Conservation (phyloP, 2,797 vertebrate genomes). For the Neoniphon sammara region DNA sequence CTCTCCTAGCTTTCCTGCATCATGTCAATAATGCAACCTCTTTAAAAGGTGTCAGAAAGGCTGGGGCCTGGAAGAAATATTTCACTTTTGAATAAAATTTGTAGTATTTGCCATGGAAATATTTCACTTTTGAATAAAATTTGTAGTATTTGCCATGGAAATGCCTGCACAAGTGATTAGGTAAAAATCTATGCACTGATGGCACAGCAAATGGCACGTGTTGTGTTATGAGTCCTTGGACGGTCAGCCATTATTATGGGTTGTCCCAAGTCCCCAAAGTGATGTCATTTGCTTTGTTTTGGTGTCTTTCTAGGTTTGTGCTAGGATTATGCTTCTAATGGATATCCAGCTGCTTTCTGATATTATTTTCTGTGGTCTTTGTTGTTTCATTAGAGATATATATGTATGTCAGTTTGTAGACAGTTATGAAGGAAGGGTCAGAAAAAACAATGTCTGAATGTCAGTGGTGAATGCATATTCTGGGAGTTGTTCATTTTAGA, state of each 20-base stretch:
- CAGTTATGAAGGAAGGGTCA: background rate
- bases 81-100: background rate
- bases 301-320: background rate
- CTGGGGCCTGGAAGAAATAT: background rate
- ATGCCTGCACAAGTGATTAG: background rate
- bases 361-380: background rate
- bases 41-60: background rate
- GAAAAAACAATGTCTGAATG: background rate
- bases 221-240: background rate
- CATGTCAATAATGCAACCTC: slow-evolving; percentile 29
- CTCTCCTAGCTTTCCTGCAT: slow-evolving; percentile 43
- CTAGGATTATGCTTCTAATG: background rate
- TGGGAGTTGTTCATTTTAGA: background rate
- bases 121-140: background rate
- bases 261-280: background rate
- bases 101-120: background rate
- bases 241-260: background rate
- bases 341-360: background rate
- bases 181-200: background rate
- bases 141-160: background rate
- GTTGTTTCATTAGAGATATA: background rate
- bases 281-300: slow-evolving; percentile 18
- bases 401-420: background rate
- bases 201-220: background rate
- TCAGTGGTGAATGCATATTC: background rate